Evolutionary conservation across 2,888 invertebrate species (phyloP).

Genomic region (Scaptomyza tumidula): DNA sequence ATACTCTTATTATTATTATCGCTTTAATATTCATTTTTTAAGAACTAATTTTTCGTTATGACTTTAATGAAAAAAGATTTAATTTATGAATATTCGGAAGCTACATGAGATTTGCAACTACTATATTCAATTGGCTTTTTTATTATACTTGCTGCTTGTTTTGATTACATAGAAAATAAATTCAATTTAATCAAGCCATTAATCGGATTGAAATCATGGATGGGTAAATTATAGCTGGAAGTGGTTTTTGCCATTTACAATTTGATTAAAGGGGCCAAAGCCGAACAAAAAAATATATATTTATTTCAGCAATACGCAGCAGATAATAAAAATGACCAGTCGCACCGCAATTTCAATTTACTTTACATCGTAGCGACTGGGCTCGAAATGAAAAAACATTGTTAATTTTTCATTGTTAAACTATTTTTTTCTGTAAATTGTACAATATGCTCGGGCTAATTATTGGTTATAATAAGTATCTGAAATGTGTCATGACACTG

Average conservation of each 20-base stretch:
- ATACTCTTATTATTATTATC: background rate
- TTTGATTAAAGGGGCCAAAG: constrained; percentile 28
- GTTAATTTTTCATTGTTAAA: constrained; percentile 31
- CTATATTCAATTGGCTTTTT: constrained; percentile 9
- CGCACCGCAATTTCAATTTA: constrained; percentile 73
- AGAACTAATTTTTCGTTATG: background rate
- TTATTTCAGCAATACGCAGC: constrained; percentile 71
- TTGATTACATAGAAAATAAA: constrained; percentile 56
- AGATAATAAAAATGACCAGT: constrained; percentile 61
- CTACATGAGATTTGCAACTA: constrained; percentile 31
- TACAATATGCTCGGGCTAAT: constrained; percentile 17
- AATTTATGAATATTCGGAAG: constrained; percentile 17
- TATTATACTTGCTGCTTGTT: constrained; percentile 26
- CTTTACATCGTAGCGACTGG: constrained; percentile 61
- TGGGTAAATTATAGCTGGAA: constrained; percentile 35
- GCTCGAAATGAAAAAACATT: constrained; percentile 46
- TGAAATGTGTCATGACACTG: constrained; percentile 70
- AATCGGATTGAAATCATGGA: constrained; percentile 62
- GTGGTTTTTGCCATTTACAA: constrained; percentile 31
- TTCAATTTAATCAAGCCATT: constrained; percentile 65
- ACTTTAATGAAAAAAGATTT: background rate
- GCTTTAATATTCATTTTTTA: background rate
- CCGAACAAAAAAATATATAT: constrained; percentile 38
- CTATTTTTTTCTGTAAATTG: constrained; percentile 8
- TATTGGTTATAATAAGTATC: constrained; percentile 47